Conservation (phyloP, 2,888 invertebrate species). For the Volucella inflata region DNA sequence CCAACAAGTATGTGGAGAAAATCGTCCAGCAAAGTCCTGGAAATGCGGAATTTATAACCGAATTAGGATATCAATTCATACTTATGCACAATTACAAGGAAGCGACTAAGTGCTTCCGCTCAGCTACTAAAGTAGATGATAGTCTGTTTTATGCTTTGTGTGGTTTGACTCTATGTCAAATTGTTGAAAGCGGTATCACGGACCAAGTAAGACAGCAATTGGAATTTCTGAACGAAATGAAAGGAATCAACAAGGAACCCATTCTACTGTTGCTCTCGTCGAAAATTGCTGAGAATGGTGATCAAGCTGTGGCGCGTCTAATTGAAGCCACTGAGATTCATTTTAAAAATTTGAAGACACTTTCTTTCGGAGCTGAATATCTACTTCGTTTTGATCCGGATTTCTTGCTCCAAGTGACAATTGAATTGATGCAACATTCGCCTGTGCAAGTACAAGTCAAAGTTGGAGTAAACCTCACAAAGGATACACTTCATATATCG, state of each 20-base stretch:
- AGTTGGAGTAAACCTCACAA: slow-evolving; percentile 81
- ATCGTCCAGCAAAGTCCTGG: slow-evolving; percentile 87
- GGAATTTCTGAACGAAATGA: slow-evolving; percentile 92
- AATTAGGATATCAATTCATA: slow-evolving; percentile 92
- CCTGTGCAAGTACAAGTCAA: slow-evolving; percentile 87
- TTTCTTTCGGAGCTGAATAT: slow-evolving; percentile 90
- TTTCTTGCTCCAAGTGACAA: slow-evolving; percentile 91
- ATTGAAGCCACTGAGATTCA: slow-evolving; percentile 87
- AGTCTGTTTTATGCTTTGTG: slow-evolving; percentile 91
- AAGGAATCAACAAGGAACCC: slow-evolving; percentile 88
- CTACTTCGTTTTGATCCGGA: slow-evolving; percentile 92
- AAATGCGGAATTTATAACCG: slow-evolving; percentile 90
- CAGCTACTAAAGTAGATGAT: slow-evolving; percentile 93
- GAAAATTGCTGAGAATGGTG: slow-evolving; percentile 85
- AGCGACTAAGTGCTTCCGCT: slow-evolving; percentile 90
- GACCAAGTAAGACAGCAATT: slow-evolving; percentile 93
- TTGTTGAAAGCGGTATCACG: slow-evolving; percentile 88
- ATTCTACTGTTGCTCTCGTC: slow-evolving; percentile 89
- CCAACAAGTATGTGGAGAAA: slow-evolving; percentile 91
- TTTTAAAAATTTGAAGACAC: slow-evolving; percentile 84
- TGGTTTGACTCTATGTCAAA: slow-evolving; percentile 93
- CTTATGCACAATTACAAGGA: slow-evolving; percentile 90
- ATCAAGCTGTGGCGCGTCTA: slow-evolving; percentile 86
- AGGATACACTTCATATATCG: slow-evolving; percentile 84
- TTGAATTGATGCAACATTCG: slow-evolving; percentile 90